These are phyloP conservation scores for Choreutis nemorana DNA, from an alignment of 2,888 invertebrate species.

Conservation along the genomic window DNA sequence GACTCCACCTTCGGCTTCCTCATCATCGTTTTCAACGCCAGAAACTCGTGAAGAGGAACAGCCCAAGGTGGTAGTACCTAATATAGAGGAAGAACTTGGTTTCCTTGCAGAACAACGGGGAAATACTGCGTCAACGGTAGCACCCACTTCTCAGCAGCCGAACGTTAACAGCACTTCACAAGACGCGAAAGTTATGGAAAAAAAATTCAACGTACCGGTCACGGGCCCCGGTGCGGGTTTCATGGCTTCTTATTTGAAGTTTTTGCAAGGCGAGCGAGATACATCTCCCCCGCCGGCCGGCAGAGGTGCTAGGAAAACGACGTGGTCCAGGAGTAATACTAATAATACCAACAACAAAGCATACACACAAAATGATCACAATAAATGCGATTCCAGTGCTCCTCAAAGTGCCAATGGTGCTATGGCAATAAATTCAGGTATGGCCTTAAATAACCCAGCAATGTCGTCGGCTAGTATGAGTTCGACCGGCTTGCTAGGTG, in stretches of 20 bases:
- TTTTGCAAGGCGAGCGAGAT: constrained; percentile 83
- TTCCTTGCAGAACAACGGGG: constrained; percentile 74
- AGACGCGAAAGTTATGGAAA: constrained; percentile 65
- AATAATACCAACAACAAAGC: constrained; percentile 45
- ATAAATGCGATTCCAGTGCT: constrained; percentile 43
- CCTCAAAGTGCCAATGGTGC: constrained; percentile 51
- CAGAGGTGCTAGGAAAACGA: constrained; percentile 71
- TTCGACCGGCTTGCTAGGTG: constrained; percentile 48
- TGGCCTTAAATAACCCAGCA: constrained; percentile 41
- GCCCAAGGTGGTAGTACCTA: constrained; percentile 87
- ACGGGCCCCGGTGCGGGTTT: constrained; percentile 76
- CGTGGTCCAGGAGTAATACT: constrained; percentile 67
- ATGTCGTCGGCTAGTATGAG: constrained; percentile 43
- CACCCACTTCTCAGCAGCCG: constrained; percentile 60
- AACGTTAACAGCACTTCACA: constrained; percentile 54
- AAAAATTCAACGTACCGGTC: constrained; percentile 67
- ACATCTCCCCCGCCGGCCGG: constrained; percentile 80
- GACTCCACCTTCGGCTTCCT: constrained; percentile 65
- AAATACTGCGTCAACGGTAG: constrained; percentile 58
- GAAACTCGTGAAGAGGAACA: constrained; percentile 72
- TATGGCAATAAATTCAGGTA: constrained; percentile 43
- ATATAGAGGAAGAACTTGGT: constrained; percentile 88
- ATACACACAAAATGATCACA: constrained; percentile 41
- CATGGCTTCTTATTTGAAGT: constrained; percentile 88
- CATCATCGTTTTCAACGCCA: constrained; percentile 63